Conservation (phyloP, 2,888 invertebrate species). For the Orchesella flavescens region DNA sequence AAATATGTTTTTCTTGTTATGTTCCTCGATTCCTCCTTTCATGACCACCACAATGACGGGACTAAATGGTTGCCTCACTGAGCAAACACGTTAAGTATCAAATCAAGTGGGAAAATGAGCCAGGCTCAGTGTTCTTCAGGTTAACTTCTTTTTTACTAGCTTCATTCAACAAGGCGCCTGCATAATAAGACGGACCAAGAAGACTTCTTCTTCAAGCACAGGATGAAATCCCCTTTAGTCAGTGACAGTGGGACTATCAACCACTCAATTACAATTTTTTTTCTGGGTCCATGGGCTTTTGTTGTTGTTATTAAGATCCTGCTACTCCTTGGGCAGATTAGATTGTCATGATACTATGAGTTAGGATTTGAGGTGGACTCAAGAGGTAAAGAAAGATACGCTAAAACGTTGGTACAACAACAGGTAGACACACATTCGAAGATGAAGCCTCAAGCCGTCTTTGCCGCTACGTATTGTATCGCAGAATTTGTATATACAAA, state of each 20-base stretch:
- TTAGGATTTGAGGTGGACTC: neutral
- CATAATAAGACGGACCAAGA: neutral
- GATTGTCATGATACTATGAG: constrained; percentile 7
- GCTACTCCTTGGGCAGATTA: constrained; percentile 33
- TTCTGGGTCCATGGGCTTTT: constrained; percentile 25
- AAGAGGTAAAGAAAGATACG: neutral
- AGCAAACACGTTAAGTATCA: constrained; percentile 53
- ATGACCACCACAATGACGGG: constrained; percentile 58
- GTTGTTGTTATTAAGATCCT: constrained; percentile 28
- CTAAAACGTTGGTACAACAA: too few species aligned
- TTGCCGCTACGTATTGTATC: neutral
- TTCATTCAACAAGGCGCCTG: neutral
- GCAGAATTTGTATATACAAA: too few species aligned
- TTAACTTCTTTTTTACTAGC: neutral
- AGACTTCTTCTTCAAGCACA: neutral
- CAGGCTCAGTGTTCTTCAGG: neutral
- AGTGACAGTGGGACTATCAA: constrained; percentile 57
- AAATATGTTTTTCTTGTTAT: neutral
- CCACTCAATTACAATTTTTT: constrained; percentile 48
- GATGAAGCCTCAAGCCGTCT: neutral
- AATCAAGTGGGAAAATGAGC: constrained; percentile 28
- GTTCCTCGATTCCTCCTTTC: constrained; percentile 43
- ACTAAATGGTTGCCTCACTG: constrained; percentile 50
- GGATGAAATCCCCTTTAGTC: constrained; percentile 19
- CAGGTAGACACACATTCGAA: neutral